These are phyloP conservation scores for Bufo bufo DNA, from an alignment of 2,113 vertebrate species.

Conservation along the genomic window DNA sequence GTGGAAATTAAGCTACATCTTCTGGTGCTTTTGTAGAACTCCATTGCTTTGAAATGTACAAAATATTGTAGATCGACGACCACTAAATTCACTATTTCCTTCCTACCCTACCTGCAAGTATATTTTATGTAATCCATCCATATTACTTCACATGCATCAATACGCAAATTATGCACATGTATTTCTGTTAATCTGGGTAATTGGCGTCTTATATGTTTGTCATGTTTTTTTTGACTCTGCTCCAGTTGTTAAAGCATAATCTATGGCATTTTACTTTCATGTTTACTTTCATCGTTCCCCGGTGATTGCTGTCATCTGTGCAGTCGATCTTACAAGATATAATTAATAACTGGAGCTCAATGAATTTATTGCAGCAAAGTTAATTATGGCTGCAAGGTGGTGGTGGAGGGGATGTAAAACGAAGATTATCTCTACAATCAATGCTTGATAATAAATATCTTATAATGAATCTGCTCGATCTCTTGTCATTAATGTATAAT, in stretches of 20 bases:
- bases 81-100: too few species aligned
- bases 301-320: background rate
- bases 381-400: slow-evolving; percentile 36
- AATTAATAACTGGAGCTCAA: background rate
- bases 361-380: slow-evolving; percentile 26
- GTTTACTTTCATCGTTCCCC: background rate
- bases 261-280: background rate
- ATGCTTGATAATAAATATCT: background rate
- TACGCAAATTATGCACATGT: background rate
- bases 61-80: too few species aligned
- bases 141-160: background rate
- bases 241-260: background rate
- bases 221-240: background rate
- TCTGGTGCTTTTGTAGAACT: too few species aligned
- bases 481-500: background rate
- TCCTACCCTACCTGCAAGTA: too few species aligned
- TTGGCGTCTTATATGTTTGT: background rate
- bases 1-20: too few species aligned
- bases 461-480: slow-evolving; percentile 5
- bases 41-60: too few species aligned
- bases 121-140: too few species aligned
- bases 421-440: background rate
- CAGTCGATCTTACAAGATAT: background rate
- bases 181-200: background rate
- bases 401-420: background rate